Evolutionary conservation across 2,888 invertebrate species (phyloP), one percentile per base, ranked within the genome.

Genomic region (Drosophila meridionalis): DNA sequence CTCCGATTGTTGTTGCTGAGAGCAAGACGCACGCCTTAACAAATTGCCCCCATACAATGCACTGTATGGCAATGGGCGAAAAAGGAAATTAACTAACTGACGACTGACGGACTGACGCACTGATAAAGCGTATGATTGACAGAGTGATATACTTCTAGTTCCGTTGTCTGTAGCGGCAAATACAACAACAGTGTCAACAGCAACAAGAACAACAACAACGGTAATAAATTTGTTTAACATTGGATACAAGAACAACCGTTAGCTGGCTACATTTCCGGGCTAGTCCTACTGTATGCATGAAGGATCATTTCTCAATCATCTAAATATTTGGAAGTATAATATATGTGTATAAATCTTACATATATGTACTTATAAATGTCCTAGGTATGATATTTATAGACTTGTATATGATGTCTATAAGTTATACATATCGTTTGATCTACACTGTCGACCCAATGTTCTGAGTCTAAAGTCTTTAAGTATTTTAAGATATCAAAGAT

Each of bases 21-120:
- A 20, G 55, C 63, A 7, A 26, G 38, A 38, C 62, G 53, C 14
- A 30, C 53, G 43, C 38, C n/a, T 36, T 32, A 66, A 80, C 80
- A 77, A 52, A 64, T 69, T 43, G 61, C 69, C 78, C 72, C 64
- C 57, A 73, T 80, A 42, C 47, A 45, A 57, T 63, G 30, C 48
- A 73, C 28, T 65, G 78, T 63, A 55, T 50, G 76, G 55, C 69
- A 80, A 62, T 73, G 63, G 69, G 32, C 56, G 43, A 70, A 59
- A 64, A 61, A 55, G 57, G 64, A 73, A 69, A 73, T 73, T 59
- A 65, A 53, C 72, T 45, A 64, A 42, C 42, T 28, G 48, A 63
- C 47, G 36, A 36, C 11, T 36, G 36, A 36, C 36, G 50, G 42
- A 47, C 20, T 40, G 56, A 30, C 55, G 36, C 14, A 55, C 40